These are phyloP conservation scores for Plotosus lineatus DNA, from an alignment of 2,113 vertebrate genomes.

Conservation along the genomic window DNA sequence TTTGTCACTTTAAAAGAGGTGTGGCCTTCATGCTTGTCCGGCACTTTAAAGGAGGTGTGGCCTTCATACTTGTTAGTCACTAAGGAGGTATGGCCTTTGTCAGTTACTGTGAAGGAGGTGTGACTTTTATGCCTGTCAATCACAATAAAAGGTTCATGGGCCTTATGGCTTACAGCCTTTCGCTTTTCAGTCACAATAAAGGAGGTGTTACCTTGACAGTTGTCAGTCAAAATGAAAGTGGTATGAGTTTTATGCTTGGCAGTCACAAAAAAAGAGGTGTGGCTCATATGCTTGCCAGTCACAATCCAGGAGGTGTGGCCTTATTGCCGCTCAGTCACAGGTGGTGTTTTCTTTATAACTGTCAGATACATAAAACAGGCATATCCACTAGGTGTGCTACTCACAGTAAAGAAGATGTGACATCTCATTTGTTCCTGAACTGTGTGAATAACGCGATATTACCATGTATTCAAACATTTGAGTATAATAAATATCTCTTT, in stretches of 20 bases:
- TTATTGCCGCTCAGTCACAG: neutral
- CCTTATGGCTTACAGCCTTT: neutral
- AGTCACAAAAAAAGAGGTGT: neutral
- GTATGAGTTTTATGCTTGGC: neutral
- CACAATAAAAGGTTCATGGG: neutral
- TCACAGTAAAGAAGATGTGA: neutral
- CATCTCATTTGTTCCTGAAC: neutral
- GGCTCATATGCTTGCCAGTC: neutral
- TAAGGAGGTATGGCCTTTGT: neutral
- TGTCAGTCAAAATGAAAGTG: neutral
- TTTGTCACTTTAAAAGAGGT: too few relatives aligned
- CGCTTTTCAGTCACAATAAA: neutral
- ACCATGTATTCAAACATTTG: neutral
- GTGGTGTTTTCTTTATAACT: too few relatives aligned
- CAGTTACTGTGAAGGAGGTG: neutral
- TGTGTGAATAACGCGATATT: neutral
- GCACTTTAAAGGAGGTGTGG: neutral
- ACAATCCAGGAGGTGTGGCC: neutral
- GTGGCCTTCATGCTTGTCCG: too few relatives aligned
- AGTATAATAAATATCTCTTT: neutral
- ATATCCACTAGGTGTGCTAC: neutral
- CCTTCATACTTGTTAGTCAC: accelerated
- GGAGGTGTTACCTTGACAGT: neutral
- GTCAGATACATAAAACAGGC: neutral
- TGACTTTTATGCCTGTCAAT: neutral